A percentile compares a stretch with the other conserved stretches of the same genome.
Conservation (phyloP, 2,113 vertebrate species). For the Nanorana parkeri region DNA sequence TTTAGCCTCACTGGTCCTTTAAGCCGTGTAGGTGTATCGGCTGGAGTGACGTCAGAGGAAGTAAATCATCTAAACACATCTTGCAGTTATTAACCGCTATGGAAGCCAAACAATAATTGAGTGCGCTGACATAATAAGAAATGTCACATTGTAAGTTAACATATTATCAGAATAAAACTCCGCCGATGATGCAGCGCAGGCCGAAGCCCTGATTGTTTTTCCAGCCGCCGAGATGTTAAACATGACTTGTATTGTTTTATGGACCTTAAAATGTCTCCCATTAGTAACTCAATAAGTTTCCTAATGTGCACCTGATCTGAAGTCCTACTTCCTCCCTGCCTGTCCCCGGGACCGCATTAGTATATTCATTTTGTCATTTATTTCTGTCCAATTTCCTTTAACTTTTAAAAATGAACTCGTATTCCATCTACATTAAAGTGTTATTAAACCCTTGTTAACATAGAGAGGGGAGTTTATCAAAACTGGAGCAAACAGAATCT, state of each 20-base stretch:
- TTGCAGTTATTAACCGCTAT: slow-evolving; percentile 20
- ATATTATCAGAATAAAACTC: not conserved
- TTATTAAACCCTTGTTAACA: no score
- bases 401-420: no score
- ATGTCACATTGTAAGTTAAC: slow-evolving; percentile 18
- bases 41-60: not conserved
- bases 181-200: not conserved
- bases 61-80: not conserved
- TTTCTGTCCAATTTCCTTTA: no score
- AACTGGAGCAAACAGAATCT: no score
- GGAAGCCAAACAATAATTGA: slow-evolving; percentile 11
- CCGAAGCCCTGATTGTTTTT: not conserved
- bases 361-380: no score
- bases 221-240: slow-evolving; percentile 17
- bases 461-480: no score
- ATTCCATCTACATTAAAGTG: no score
- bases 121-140: slow-evolving; percentile 23
- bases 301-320: slow-evolving; percentile 7
- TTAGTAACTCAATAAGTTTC: slow-evolving; percentile 14
- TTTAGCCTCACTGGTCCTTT: no score
- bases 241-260: slow-evolving; percentile 40
- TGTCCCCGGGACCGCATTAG: not conserved
- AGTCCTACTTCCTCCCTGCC: not conserved
- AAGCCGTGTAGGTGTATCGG: not conserved
- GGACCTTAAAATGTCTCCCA: slow-evolving; percentile 25